Evolutionary conservation across 1,140 invertebrate genomes (phyloP), one percentile per base, ranked within the genome.

Genomic region (Magallana gigas): DNA sequence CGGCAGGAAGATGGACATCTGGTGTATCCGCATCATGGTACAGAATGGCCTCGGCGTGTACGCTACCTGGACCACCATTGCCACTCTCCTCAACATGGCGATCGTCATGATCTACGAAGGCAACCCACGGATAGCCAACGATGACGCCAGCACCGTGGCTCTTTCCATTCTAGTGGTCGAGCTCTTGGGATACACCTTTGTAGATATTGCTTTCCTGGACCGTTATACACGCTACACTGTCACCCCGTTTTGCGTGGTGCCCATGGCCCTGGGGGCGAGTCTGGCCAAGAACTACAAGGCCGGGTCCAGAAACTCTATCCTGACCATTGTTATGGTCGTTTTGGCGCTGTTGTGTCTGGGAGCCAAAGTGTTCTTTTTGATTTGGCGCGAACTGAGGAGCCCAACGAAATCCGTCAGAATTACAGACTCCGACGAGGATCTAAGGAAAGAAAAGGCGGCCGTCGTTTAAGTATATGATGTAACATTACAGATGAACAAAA

Each of bases 31-130:
- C 48, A 87, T 92, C n/a, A 82, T 94, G 16, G 91, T 94, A 2
- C 93, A 94, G 16, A 94, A 94, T 85, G 94, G 93, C 16, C 85
- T 94, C 0, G 91, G 90, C 12, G 91, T 94, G 16, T 94, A 94
- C 81, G 93, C 92, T 7, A 91, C 92, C 0, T 94, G 94, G 94
- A 90, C 90, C 14, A 92, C 91, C 18, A 90, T 94, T 11, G 94
- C 94, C 7, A 91, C 94, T 8, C 88, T 94, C 9, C 89, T 94
- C 23, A 94, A 94, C 87, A 12, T 92, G 1, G 88, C 84, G 14
- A 87, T 91, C n/a, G 91, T 91, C 12, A 83, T 93, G 16, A 82
- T 85, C 18, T 93, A 93, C 62, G 76, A 84, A 8, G 86, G 88
- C 4, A 57, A 86, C n/a, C 18, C 58, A 2, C 59, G 85, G 36